These are phyloP conservation scores for Pimpla rufipes DNA, from an alignment of 2,888 invertebrate genomes.

Conservation along the genomic window DNA sequence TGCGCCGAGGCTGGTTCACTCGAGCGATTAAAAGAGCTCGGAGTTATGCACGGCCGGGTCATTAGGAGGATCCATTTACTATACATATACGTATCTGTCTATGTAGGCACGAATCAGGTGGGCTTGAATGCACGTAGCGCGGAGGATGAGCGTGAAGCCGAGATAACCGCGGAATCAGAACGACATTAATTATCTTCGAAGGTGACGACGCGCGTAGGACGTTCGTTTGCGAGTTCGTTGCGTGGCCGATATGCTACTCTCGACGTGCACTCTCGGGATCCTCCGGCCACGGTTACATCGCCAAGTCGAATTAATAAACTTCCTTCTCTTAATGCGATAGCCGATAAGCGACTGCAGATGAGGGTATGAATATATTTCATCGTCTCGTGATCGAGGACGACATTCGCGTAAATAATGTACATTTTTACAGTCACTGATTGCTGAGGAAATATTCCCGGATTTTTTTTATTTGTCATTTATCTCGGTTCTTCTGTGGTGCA, in stretches of 20 bases:
- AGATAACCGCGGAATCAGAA: constrained; percentile 67
- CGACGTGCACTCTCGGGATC: constrained; percentile 15
- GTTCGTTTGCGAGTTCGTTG: constrained; percentile 52
- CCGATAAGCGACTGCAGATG: constrained; percentile 60
- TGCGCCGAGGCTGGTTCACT: constrained; percentile 39
- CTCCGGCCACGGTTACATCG: constrained; percentile 44
- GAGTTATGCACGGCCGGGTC: constrained; percentile 46
- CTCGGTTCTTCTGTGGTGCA: neutral
- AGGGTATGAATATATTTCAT: constrained; percentile 56
- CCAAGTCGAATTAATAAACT: constrained; percentile 70
- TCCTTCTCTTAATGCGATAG: constrained; percentile 64
- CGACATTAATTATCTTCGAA: constrained; percentile 73
- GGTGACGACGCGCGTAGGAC: constrained; percentile 71
- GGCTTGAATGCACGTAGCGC: constrained; percentile 30
- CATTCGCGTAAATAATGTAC: constrained; percentile 28
- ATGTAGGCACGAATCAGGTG: constrained; percentile 37
- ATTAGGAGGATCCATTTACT: constrained; percentile 54
- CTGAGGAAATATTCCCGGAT: neutral
- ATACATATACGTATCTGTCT: constrained; percentile 2
- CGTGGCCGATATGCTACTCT: constrained; percentile 34
- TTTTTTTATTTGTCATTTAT: constrained; percentile 19
- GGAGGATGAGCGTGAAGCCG: constrained; percentile 65
- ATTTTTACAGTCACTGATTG: constrained; percentile 16
- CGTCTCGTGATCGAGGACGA: constrained; percentile 54
- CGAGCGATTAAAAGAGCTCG: constrained; percentile 52